Conservation (phyloP, 2,888 invertebrate genomes). For the Drosophila atripex region DNA sequence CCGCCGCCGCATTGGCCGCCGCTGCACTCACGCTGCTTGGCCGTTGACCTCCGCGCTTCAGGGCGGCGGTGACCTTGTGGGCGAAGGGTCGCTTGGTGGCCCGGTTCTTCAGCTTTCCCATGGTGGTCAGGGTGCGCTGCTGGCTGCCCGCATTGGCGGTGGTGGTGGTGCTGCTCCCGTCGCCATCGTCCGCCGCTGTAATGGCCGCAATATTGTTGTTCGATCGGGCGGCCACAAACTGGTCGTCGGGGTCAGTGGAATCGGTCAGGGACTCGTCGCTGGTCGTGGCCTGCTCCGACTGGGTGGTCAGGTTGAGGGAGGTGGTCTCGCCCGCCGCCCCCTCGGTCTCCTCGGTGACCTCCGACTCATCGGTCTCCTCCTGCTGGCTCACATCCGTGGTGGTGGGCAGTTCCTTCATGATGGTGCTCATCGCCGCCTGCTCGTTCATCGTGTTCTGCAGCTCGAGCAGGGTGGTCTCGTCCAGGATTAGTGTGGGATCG, state of each 20-base stretch:
- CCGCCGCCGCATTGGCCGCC: slow-evolving; percentile 64
- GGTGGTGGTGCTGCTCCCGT: slow-evolving; percentile 54
- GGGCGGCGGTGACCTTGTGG: slow-evolving; percentile 56
- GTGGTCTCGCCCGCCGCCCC: slow-evolving; percentile 43
- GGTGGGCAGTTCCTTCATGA: slow-evolving; percentile 69
- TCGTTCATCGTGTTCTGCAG: slow-evolving; percentile 80
- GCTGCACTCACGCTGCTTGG: slow-evolving; percentile 63
- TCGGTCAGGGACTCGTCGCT: slow-evolving; percentile 70
- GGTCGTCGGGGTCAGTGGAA: slow-evolving; percentile 79
- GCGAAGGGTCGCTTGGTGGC: slow-evolving; percentile 74
- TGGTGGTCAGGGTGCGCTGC: slow-evolving; percentile 81
- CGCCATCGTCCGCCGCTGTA: slow-evolving; percentile 78
- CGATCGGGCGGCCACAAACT: slow-evolving; percentile 82
- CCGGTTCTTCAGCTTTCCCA: slow-evolving; percentile 75
- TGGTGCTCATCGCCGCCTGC: slow-evolving; percentile 72
- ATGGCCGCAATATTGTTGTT: slow-evolving; percentile 81
- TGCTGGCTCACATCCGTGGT: slow-evolving; percentile 71
- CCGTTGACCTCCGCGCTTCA: slow-evolving; percentile 71
- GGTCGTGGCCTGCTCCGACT: slow-evolving; percentile 59
- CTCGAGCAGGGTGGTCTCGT: slow-evolving; percentile 80
- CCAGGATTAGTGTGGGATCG: slow-evolving; percentile 77
- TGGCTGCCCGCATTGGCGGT: slow-evolving; percentile 75
- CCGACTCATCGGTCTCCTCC: slow-evolving; percentile 26
- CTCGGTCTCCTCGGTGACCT: slow-evolving; percentile 18
- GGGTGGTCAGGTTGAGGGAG: slow-evolving; percentile 39